Evolutionary conservation across 2,888 invertebrate genomes (phyloP), one percentile per base, ranked within the genome.

Genomic region (Drosophila tripunctata): DNA sequence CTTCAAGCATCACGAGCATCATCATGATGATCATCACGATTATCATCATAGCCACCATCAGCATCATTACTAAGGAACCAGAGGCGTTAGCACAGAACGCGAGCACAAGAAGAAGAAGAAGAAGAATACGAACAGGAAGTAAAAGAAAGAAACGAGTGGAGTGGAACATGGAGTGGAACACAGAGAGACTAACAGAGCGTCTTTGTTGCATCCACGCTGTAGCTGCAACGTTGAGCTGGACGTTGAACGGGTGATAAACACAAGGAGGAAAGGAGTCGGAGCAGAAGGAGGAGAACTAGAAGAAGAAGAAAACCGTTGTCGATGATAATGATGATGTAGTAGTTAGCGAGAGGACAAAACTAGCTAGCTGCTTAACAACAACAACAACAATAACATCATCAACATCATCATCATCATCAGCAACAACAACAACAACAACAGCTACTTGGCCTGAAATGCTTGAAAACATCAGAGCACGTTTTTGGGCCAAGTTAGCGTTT

Each of bases 171-270:
- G 54, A 63, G n/a, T n/a, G n/a, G 71, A 57, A 51, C 69, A 66
- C 61, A 52, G 62, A 71, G 73, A 86, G 75, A 73, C 54, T 47
- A 73, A 65, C 71, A 74, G 74, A 76, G 67, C 48, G 68, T 81
- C 87, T 88, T 87, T 71, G 61, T 71, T 56, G 61, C 80, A 85
- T 79, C 52, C 73, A 60, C 54, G 45, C 48, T 70, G 78, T 83
- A 85, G 45, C 48, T 70, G 78, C 78, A 85, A 86, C 84, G 91
- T 90, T 91, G 91, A 90, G 90, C 91, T 90, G 90, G 87, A 88
- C 88, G 88, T 87, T 87, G 84, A 87, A 77, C 80, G 79, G 85
- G 78, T 74, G 78, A 87, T 69, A 75, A 83, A 73, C 71, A 80
- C 80, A 72, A 84, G 77, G 57, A 81, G 71, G 79, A 72, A 58